Percentiles rank a stretch among this genome's conserved stretches.
phyloP scores from a whole-genome alignment of 2,797 vertebrate genomes.

The Hylomyscus alleni region DNA sequence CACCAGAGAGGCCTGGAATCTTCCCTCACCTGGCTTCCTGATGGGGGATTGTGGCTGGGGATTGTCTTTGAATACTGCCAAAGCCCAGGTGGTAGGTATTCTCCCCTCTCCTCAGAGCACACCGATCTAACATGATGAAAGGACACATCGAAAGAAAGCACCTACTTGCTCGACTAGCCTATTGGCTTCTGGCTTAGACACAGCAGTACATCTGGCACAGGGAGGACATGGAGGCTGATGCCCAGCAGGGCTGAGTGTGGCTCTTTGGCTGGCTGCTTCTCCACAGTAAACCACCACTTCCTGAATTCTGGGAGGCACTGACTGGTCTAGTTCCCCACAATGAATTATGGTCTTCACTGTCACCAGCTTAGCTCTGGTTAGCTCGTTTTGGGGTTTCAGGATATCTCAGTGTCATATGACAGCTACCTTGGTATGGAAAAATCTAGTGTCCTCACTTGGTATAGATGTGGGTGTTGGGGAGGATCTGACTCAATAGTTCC shows the following conservation, averaged over 20 bases:
- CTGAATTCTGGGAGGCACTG: not conserved
- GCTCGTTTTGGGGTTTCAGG: not conserved
- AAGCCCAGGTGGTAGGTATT: not conserved
- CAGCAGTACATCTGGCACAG: not conserved
- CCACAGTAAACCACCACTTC: slow-evolving; percentile 45
- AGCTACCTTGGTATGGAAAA: not conserved
- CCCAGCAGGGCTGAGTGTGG: not conserved
- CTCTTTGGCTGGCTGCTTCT: slow-evolving; percentile 35
- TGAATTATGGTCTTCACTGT: not conserved
- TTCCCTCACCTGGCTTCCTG: not conserved
- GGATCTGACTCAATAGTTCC: not conserved
- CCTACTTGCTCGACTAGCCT: not conserved
- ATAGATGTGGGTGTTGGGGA: not conserved
- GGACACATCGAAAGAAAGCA: not conserved
- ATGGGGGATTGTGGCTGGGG: not conserved
- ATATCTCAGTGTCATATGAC: no score
- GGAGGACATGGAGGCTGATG: not conserved
- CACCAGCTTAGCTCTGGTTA: not conserved
- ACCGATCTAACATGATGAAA: not conserved
- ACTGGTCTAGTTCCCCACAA: not conserved
- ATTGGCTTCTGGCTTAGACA: not conserved
- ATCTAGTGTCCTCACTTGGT: not conserved
- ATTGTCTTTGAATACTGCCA: not conserved
- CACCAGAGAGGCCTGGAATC: no score
- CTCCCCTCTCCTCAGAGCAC: not conserved